These are phyloP conservation scores for Tenthredo livida DNA, from an alignment of 2,888 invertebrate species.

Conservation along the genomic window DNA sequence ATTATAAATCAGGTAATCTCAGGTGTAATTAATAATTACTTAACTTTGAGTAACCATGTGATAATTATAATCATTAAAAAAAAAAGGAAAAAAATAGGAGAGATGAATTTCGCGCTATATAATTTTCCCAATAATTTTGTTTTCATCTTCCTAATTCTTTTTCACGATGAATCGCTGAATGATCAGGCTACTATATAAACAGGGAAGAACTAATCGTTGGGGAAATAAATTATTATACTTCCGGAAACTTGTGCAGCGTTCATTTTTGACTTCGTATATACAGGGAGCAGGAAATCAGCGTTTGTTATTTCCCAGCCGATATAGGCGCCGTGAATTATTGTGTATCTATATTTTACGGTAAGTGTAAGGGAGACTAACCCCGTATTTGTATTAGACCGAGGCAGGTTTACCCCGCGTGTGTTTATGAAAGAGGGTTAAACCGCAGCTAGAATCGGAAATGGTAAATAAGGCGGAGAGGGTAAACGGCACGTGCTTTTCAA, in stretches of 20 bases:
- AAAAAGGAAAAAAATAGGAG: background rate
- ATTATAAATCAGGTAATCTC: too few relatives aligned
- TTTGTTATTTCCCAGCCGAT: background rate
- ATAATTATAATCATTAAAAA: background rate
- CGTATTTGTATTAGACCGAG: background rate
- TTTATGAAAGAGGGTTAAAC: conserved; percentile 1
- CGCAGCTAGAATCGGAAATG: background rate
- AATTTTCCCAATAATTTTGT: background rate
- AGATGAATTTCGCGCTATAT: background rate
- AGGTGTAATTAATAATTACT: background rate
- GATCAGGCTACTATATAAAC: background rate
- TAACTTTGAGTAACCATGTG: too few relatives aligned
- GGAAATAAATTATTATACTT: background rate
- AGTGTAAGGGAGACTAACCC: background rate
- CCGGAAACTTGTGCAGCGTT: background rate
- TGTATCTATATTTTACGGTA: background rate
- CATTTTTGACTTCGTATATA: background rate
- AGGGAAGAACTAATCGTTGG: background rate
- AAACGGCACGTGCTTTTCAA: conserved; percentile 1
- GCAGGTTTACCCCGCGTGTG: background rate
- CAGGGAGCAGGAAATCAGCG: background rate
- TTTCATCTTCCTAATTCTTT: background rate
- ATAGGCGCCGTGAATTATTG: background rate
- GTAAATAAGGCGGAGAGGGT: background rate
- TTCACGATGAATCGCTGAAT: background rate